Evolutionary conservation across 1,140 invertebrate species (phyloP).

Genomic region (Penaeus vannamei): DNA sequence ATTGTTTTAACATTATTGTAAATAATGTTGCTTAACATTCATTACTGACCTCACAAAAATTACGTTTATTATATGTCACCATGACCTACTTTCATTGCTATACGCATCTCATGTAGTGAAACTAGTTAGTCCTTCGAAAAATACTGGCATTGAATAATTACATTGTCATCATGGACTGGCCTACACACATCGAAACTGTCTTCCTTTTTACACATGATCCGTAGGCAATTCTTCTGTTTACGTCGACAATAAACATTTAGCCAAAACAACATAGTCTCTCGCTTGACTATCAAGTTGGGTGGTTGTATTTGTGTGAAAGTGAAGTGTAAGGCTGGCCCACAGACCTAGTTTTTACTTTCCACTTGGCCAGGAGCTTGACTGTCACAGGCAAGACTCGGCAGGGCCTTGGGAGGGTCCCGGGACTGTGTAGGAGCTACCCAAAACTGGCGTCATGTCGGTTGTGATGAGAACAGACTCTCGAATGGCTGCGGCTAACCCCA

Average conservation of each 20-base stretch:
- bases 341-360: slow-evolving; percentile 64
- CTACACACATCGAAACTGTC: neutral
- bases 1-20: neutral
- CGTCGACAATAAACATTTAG: neutral
- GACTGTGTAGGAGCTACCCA: slow-evolving; percentile 45
- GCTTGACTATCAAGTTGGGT: slow-evolving; percentile 54
- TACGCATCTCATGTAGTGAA: slow-evolving; percentile 54
- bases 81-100: slow-evolving; percentile 61
- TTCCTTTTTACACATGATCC: neutral
- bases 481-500: slow-evolving; percentile 33
- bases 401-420: slow-evolving; percentile 55
- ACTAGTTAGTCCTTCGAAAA: slow-evolving; percentile 5
- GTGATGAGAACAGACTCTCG: slow-evolving; percentile 43
- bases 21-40: neutral
- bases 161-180: neutral
- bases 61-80: slow-evolving; percentile 43
- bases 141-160: neutral
- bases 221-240: neutral
- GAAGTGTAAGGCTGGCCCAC: slow-evolving; percentile 61
- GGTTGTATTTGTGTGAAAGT: slow-evolving; percentile 65
- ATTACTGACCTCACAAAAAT: neutral
- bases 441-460: slow-evolving; percentile 55
- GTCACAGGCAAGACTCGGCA: slow-evolving; percentile 55
- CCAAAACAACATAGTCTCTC: slow-evolving; percentile 33
- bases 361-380: slow-evolving; percentile 60